Evolutionary conservation across 2,797 vertebrate genomes (phyloP).

Genomic region (Bradypodion pumilum): DNA sequence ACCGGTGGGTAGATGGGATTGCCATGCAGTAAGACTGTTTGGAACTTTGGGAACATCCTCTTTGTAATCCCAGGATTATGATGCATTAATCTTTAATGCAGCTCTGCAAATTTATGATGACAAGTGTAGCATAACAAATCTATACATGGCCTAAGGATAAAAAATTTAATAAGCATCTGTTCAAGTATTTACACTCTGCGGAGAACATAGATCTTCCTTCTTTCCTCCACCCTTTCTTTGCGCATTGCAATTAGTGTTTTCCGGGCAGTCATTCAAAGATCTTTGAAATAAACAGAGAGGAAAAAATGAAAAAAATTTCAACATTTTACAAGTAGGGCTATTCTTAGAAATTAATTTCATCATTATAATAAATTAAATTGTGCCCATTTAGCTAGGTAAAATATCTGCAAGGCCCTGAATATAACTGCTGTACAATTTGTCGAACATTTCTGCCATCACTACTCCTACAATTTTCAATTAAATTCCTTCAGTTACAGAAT

Average conservation of each 20-base stretch:
- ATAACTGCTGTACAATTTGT: not conserved
- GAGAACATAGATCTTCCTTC: not conserved
- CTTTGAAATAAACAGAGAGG: not conserved
- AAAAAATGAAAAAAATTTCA: not conserved
- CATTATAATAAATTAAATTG: not conserved
- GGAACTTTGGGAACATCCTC: not conserved
- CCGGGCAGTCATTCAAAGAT: rapidly evolving
- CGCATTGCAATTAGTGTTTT: not conserved
- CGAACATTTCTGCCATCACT: not conserved
- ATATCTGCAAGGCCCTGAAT: not conserved
- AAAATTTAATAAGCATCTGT: slow-evolving; percentile 15
- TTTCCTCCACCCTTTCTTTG: not conserved
- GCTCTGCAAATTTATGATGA: slow-evolving; percentile 2
- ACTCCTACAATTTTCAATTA: not conserved
- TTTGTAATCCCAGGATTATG: not conserved
- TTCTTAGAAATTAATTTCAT: not conserved
- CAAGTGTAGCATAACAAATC: slow-evolving; percentile 15
- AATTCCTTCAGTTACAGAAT: not conserved
- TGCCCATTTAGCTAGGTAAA: not conserved
- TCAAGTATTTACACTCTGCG: not conserved
- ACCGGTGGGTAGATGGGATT: not conserved
- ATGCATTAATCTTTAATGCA: slow-evolving; percentile 4
- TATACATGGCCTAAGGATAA: not conserved
- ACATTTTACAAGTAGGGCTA: not conserved
- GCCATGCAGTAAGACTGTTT: not conserved